Percentiles rank a stretch among this genome's conserved stretches.
These are phyloP conservation scores for Gymnothorax reevesii DNA, from an alignment of 2,797 vertebrate species.

Conservation along the genomic window DNA sequence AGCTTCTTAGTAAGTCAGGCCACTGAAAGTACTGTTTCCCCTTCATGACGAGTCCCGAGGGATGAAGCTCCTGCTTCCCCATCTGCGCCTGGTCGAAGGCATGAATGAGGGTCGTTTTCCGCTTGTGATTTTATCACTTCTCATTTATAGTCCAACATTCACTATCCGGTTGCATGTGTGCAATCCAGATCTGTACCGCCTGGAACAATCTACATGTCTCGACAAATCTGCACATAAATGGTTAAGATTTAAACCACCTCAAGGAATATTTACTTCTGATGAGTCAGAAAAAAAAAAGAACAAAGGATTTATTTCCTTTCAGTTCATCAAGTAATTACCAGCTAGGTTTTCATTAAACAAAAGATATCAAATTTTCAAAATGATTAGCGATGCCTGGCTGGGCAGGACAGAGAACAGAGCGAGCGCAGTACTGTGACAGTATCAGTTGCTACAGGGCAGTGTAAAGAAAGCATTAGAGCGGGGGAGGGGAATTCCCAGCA, in stretches of 20 bases:
- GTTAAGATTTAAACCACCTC: neutral
- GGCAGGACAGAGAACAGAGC: neutral
- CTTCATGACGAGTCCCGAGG: neutral
- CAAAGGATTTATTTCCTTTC: neutral
- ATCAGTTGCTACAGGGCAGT: neutral
- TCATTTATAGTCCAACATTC: neutral
- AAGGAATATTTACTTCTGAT: neutral
- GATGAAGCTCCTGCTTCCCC: neutral
- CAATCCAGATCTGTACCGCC: neutral
- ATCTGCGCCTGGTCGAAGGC: neutral
- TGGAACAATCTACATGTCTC: neutral
- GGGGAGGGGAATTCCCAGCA: constrained; percentile 17
- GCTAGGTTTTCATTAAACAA: neutral
- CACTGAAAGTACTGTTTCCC: neutral
- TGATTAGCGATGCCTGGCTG: neutral
- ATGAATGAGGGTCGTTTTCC: neutral
- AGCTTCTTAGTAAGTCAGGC: neutral
- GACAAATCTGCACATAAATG: neutral
- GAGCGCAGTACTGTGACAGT: neutral
- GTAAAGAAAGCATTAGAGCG: constrained; percentile 4
- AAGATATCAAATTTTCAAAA: neutral
- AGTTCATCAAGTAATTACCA: neutral
- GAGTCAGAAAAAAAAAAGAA: neutral
- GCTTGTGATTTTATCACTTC: neutral
- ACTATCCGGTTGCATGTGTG: neutral